Evolutionary conservation across 2,888 invertebrate species (phyloP).

Genomic region (Ceramica pisi): DNA sequence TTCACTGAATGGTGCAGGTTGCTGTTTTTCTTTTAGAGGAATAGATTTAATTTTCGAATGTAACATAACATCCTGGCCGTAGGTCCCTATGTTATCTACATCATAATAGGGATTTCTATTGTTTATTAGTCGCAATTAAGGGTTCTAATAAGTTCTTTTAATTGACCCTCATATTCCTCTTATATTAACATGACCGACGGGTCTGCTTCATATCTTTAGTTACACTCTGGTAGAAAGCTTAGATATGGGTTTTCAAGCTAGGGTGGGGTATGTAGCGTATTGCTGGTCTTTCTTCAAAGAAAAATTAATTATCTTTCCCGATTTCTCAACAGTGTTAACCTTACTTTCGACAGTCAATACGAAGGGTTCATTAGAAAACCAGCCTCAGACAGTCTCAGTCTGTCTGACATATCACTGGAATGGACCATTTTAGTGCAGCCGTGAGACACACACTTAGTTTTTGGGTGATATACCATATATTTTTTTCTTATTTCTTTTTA

Average conservation of each 20-base stretch:
- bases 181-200: background rate
- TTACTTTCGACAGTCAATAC: background rate
- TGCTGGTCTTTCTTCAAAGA: background rate
- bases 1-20: background rate
- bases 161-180: background rate
- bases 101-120: background rate
- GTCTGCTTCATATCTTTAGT: conserved; percentile 4
- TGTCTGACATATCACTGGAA: too few relatives aligned
- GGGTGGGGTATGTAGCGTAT: background rate
- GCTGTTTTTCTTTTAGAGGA: background rate
- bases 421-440: too few relatives aligned
- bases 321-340: background rate
- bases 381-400: too few relatives aligned
- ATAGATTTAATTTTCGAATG: background rate
- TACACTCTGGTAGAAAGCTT: conserved; percentile 5
- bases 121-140: background rate
- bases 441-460: too few relatives aligned
- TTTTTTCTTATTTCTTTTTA: too few relatives aligned
- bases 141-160: background rate
- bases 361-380: too few relatives aligned
- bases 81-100: background rate
- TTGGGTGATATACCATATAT: too few relatives aligned
- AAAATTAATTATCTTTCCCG: conserved; percentile 1
- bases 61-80: too few relatives aligned
- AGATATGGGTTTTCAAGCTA: conserved; percentile 2